A percentile compares a stretch with the other conserved stretches of the same genome.
These are phyloP conservation scores for Eupeodes luniger DNA, from an alignment of 2,888 invertebrate genomes.

Conservation along the genomic window DNA sequence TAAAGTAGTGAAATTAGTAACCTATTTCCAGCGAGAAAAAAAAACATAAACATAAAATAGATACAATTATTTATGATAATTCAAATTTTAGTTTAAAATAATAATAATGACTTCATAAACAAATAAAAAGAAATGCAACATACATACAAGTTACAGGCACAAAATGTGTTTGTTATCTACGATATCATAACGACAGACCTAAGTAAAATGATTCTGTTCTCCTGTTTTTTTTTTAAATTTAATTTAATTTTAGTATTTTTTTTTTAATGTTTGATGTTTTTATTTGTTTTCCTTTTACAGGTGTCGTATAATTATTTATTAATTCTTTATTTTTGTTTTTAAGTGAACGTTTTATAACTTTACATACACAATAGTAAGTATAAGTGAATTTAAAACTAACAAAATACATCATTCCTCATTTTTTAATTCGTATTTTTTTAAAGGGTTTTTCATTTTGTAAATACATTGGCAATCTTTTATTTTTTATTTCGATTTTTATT, in stretches of 20 bases:
- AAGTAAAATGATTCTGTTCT: conserved; percentile 34
- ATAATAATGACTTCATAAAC: conserved; percentile 48
- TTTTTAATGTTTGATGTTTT: neutral
- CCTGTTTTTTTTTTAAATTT: conserved; percentile 12
- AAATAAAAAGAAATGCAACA: conserved; percentile 66
- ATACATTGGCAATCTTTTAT: conserved; percentile 64
- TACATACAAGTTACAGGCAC: conserved; percentile 68
- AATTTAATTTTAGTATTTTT: conserved; percentile 8
- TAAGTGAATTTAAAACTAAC: conserved; percentile 63
- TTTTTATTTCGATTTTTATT: conserved; percentile 36
- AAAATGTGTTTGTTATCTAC: conserved; percentile 63
- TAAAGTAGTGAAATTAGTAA: conserved; percentile 60
- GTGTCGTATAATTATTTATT: conserved; percentile 44
- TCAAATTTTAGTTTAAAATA: conserved; percentile 17
- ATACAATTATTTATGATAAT: neutral
- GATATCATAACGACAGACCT: conserved; percentile 28
- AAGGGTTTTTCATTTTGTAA: conserved; percentile 48
- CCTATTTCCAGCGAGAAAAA: conserved; percentile 61
- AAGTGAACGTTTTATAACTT: conserved; percentile 38
- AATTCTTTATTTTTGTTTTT: conserved; percentile 18
- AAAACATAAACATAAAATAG: conserved; percentile 13
- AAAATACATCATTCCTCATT: conserved; percentile 50
- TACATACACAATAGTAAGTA: conserved; percentile 22
- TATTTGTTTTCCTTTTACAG: conserved; percentile 41
- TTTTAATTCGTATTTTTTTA: conserved; percentile 41